A percentile compares a stretch with the other conserved stretches of the same genome.
Conservation (phyloP, 2,113 vertebrate genomes). For the Pelodiscus sinensis region DNA sequence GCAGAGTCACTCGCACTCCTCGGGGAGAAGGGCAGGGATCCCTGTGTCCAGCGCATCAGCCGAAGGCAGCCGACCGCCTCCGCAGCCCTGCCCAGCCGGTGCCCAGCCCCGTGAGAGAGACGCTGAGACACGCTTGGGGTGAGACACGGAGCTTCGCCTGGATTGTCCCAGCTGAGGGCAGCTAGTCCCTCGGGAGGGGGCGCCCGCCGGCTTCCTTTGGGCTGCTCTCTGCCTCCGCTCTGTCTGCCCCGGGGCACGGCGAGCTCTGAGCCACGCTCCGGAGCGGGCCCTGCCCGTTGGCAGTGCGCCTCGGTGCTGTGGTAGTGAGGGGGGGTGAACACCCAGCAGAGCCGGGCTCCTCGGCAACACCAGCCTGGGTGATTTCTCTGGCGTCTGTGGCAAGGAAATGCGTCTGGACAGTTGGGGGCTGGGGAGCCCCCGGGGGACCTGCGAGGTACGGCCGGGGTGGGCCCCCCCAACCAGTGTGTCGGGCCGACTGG, state of each 20-base stretch:
- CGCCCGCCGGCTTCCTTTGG: no score
- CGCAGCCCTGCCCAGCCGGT: no score
- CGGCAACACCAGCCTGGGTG: not conserved
- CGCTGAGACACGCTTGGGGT: not conserved
- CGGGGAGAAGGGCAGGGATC: no score
- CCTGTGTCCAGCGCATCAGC: no score
- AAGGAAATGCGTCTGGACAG: not conserved
- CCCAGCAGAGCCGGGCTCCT: not conserved
- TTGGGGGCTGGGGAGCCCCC: not conserved
- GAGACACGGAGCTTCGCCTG: no score
- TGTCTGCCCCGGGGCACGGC: not conserved
- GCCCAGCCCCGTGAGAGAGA: not conserved
- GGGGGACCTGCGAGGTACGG: not conserved
- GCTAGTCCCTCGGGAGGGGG: not conserved
- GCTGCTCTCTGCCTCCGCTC: not conserved
- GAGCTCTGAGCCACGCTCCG: not conserved
- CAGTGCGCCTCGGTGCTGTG: not conserved
- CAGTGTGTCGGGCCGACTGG: no score
- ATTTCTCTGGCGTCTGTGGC: not conserved
- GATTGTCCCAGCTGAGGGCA: not conserved
- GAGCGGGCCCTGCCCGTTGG: no score
- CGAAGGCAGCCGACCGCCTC: no score
- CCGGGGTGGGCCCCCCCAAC: not conserved
- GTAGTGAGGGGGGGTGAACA: fast-evolving
- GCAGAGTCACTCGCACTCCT: no score